Evolutionary conservation across 2,113 vertebrate species (phyloP), one percentile per base, ranked within the genome.

Genomic region (Lycocorax pyrrhopterus): DNA sequence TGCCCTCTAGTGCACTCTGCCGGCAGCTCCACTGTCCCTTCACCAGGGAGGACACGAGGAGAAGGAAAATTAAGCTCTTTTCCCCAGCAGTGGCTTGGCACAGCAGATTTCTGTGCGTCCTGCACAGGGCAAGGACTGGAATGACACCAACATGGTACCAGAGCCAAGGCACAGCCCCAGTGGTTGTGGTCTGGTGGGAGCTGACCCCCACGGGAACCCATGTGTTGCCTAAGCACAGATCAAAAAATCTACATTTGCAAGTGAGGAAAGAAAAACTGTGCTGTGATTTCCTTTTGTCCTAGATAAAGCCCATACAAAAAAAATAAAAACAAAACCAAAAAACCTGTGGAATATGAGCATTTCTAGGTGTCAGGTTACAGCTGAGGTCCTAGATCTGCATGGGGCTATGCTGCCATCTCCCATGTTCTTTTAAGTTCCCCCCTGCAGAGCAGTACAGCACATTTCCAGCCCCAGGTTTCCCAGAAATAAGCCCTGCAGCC

Each of bases 1-100:
- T 93, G 95, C 95, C 92, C 88, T 90, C 95, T 96, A 81, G 93
- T 33, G 93, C 56, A 43, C 58, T 37, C 43, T 20, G 63, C 10
- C 76, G 22, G n/a, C 10, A 89, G 77, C 84, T 85, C 78, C 73
- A 12, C 73, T n/a, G 35, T 33, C 63, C 35, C 20, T 29, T 64
- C 77, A 2, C 2, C 33, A 35, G 2, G 37, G 8, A 33, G 22
- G 43, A n/a, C 53, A 62, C 6, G 3, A 47, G 9, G 41, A 4
- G 35, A 52, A 60, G 64, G 63, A 60, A 69, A 62, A 35, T 6
- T 12, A 46, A 78, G 55, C 25, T 60, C 29, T 4, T 82, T 53
- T n/a, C 56, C 52, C 43, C 21, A 66, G 53, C 47, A 55, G 52
- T 33, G n/a, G 27, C 33, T 27, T 21, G 20, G 58, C 72, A 51